These are phyloP conservation scores for Drosophila yooni DNA, from an alignment of 2,888 invertebrate species.

Conservation along the genomic window DNA sequence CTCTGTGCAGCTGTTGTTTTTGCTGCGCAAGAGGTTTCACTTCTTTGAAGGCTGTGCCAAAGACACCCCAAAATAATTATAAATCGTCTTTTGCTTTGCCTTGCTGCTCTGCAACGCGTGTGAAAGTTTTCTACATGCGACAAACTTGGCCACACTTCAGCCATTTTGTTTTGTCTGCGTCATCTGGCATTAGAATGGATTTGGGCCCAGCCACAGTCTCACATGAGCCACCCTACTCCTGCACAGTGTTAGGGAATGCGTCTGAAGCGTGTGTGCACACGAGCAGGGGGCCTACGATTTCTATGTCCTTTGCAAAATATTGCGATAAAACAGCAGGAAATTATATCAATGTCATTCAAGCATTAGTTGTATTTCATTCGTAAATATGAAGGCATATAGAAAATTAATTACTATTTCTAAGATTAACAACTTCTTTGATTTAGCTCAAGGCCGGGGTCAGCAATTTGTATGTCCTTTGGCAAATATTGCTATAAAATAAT, in stretches of 20 bases:
- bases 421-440: background rate
- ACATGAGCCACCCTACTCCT: slow-evolving; percentile 1
- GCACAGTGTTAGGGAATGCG: slow-evolving; percentile 59
- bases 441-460: background rate
- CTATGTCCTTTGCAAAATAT: background rate
- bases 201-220: slow-evolving; percentile 13
- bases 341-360: background rate
- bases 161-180: slow-evolving; percentile 69
- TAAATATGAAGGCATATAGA: background rate
- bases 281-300: slow-evolving; percentile 12
- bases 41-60: slow-evolving; percentile 35
- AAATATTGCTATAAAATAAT: background rate
- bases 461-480: background rate
- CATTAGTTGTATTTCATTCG: background rate
- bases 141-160: slow-evolving; percentile 69
- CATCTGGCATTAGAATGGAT: slow-evolving; percentile 38
- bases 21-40: slow-evolving; percentile 51
- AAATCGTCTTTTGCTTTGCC: slow-evolving; percentile 41
- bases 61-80: slow-evolving; percentile 71
- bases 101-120: slow-evolving; percentile 70
- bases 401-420: background rate
- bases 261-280: slow-evolving; percentile 68
- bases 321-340: background rate
- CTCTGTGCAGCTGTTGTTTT: slow-evolving; percentile 71
- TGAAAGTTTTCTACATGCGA: slow-evolving; percentile 62